Conservation (phyloP, 2,797 vertebrate genomes). For the Cynodonichthys magdalenae region DNA sequence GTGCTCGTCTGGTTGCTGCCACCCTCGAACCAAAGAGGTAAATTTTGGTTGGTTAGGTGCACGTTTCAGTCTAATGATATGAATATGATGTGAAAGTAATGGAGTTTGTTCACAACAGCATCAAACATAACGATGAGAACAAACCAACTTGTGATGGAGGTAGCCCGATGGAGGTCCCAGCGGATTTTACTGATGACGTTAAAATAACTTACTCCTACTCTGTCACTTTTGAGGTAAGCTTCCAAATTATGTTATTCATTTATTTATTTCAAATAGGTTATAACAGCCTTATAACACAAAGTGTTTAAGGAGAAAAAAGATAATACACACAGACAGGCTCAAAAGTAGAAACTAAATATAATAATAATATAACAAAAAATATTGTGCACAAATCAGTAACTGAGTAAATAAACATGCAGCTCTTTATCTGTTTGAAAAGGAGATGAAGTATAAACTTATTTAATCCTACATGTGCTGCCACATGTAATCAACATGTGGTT, state of each 20-base stretch:
- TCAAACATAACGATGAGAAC: conserved; percentile 81
- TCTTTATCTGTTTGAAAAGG: too few species aligned
- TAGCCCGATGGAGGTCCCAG: conserved; percentile 87
- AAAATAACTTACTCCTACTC: conserved; percentile 88
- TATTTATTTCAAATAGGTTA: too few species aligned
- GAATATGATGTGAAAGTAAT: conserved; percentile 1
- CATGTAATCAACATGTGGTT: not conserved
- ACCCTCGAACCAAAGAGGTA: conserved; percentile 90
- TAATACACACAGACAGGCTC: too few species aligned
- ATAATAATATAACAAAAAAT: too few species aligned
- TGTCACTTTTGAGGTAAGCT: conserved; percentile 85
- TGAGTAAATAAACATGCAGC: too few species aligned
- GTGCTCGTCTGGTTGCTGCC: conserved; percentile 86
- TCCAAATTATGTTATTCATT: not conserved
- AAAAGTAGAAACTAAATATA: too few species aligned
- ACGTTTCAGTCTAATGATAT: not conserved
- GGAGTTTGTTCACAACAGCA: conserved; percentile 71
- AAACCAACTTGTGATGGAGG: conserved; percentile 76
- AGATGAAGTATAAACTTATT: too few species aligned
- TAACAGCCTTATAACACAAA: too few species aligned
- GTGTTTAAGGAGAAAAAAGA: too few species aligned
- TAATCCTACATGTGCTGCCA: too few species aligned
- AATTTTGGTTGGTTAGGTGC: conserved; percentile 6
- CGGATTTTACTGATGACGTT: conserved; percentile 74
- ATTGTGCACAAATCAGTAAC: too few species aligned